These are phyloP conservation scores for Scalopus aquaticus DNA, from an alignment of 2,113 vertebrate species.

Conservation along the genomic window DNA sequence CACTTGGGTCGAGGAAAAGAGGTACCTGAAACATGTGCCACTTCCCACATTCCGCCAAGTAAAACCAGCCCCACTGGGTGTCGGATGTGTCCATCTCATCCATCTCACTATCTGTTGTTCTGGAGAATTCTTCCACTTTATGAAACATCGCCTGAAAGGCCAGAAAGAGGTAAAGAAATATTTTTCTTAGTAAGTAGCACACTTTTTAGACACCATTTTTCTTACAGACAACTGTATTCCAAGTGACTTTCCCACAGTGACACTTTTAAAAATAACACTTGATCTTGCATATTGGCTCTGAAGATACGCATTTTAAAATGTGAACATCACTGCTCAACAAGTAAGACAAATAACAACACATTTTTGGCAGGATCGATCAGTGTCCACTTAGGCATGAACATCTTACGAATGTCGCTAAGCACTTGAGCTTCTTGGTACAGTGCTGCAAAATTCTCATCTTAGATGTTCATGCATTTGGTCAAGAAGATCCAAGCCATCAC, in stretches of 20 bases:
- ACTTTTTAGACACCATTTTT: neutral
- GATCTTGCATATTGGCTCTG: neutral
- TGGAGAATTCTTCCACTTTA: constrained; percentile 79
- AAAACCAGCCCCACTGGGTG: constrained; percentile 97
- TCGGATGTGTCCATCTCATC: constrained; percentile 98
- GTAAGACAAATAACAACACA: neutral
- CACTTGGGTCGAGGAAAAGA: neutral
- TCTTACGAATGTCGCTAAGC: no score
- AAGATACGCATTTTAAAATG: constrained; percentile 21
- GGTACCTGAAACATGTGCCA: constrained; percentile 99
- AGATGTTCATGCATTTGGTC: neutral
- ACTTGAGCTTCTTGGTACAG: neutral
- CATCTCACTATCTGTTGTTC: constrained; percentile 75
- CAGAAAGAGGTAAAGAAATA: constrained; percentile 2
- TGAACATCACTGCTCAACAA: neutral
- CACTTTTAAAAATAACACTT: neutral
- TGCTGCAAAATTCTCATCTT: neutral
- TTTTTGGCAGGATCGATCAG: neutral
- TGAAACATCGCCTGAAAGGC: constrained; percentile 84
- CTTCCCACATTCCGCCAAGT: constrained; percentile 96
- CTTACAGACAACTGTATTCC: neutral
- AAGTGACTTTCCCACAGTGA: neutral
- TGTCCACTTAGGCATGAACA: neutral
- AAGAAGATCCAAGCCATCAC: neutral
- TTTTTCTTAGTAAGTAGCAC: neutral